Evolutionary conservation across 2,113 vertebrate genomes (phyloP).

Genomic region (Colius striatus): DNA sequence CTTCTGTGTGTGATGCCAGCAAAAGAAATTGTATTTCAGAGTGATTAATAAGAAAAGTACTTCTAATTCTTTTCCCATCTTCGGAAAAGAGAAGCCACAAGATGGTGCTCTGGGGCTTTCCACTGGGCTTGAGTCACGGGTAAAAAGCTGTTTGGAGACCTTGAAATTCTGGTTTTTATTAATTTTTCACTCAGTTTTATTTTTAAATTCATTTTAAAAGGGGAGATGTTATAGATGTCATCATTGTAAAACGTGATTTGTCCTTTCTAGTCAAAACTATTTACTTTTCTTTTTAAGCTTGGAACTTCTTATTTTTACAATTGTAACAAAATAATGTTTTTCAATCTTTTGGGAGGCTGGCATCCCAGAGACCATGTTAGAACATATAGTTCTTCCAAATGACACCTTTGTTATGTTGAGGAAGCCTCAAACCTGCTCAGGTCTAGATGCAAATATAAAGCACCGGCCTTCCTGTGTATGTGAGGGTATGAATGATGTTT

Average conservation of each 20-base stretch:
- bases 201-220: slow-evolving; percentile 16
- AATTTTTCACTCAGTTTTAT: slow-evolving; percentile 45
- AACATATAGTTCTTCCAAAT: neutral
- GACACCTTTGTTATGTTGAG: neutral
- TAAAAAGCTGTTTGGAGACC: neutral
- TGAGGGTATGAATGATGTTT: neutral
- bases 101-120: slow-evolving; percentile 72
- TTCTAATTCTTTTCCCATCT: neutral
- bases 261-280: neutral
- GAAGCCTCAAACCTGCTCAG: neutral
- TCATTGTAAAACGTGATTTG: neutral
- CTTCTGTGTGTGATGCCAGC: neutral
- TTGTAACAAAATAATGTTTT: neutral
- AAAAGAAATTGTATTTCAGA: slow-evolving; percentile 1
- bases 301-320: neutral
- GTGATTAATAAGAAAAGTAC: slow-evolving; percentile 8
- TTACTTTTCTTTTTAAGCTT: neutral
- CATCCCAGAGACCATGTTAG: neutral
- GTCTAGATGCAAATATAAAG: neutral
- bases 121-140: neutral
- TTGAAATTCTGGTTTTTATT: slow-evolving; percentile 28
- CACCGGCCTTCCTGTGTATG: accelerated
- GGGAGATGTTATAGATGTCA: neutral
- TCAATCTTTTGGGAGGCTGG: neutral
- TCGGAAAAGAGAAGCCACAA: slow-evolving; percentile 18